phyloP scores from a whole-genome alignment of 2,113 vertebrate genomes.

The Erpornis zantholeuca region DNA sequence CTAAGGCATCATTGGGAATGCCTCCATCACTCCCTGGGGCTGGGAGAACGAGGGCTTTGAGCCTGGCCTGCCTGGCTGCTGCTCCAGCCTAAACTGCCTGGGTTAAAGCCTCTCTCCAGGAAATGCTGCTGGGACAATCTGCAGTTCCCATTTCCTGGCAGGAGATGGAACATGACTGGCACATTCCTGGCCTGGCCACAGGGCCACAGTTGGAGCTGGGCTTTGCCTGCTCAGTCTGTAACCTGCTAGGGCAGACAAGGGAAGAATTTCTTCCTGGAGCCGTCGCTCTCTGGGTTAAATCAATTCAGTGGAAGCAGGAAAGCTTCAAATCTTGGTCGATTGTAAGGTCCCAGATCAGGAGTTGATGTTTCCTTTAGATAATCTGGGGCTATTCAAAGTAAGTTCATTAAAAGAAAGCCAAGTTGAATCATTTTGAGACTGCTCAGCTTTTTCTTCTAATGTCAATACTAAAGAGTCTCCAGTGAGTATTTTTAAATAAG shows the following conservation, averaged over 20 bases:
- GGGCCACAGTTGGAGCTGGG: background rate
- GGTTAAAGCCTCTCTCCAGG: background rate
- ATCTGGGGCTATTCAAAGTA: background rate
- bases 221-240: background rate
- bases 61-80: background rate
- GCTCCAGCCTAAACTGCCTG: background rate
- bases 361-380: background rate
- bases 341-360: background rate
- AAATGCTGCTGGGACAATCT: background rate
- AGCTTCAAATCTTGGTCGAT: background rate
- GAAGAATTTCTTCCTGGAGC: background rate
- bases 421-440: background rate
- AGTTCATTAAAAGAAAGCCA: background rate
- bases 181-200: background rate
- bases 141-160: background rate
- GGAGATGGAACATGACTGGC: background rate
- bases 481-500: background rate
- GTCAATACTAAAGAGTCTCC: background rate
- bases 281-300: background rate
- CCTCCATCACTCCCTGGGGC: background rate
- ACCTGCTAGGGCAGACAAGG: background rate
- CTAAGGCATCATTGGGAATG: too few species aligned
- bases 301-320: background rate
- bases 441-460: background rate
- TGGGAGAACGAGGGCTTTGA: background rate